Conservation (phyloP, 2,113 vertebrate species). For the Heterocephalus glaber region DNA sequence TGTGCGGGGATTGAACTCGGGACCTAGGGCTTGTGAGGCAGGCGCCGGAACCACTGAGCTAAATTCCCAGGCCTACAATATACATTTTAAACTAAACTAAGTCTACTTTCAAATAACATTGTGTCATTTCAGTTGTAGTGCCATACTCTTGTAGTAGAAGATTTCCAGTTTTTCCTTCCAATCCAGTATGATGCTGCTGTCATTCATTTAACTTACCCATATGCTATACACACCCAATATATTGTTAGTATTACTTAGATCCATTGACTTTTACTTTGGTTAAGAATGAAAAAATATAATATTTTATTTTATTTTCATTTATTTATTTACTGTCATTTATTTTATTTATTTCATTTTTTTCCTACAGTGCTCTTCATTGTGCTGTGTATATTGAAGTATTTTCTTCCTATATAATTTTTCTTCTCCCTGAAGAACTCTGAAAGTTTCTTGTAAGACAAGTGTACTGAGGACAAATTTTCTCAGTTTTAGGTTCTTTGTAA, state of each 20-base stretch:
- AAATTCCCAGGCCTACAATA: no score
- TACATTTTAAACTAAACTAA: neutral
- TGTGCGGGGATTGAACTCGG: no score
- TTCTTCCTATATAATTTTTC: neutral
- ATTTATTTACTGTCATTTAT: neutral
- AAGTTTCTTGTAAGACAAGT: neutral
- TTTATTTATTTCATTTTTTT: neutral
- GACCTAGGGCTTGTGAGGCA: no score
- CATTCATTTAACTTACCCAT: neutral
- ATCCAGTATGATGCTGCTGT: neutral
- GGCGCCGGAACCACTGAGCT: no score
- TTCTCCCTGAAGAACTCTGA: neutral
- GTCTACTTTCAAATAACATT: neutral
- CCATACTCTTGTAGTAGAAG: neutral
- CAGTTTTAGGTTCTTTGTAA: neutral
- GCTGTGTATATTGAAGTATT: neutral
- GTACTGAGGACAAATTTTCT: neutral
- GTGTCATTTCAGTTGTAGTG: neutral
- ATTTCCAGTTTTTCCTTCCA: neutral
- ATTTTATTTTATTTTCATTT: neutral
- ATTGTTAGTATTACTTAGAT: neutral
- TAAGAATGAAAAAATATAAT: neutral
- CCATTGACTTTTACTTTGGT: neutral
- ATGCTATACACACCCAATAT: neutral
- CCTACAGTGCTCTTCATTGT: neutral